Evolutionary conservation across 1,140 invertebrate genomes (phyloP).

Genomic region (Trichonephila inaurata): DNA sequence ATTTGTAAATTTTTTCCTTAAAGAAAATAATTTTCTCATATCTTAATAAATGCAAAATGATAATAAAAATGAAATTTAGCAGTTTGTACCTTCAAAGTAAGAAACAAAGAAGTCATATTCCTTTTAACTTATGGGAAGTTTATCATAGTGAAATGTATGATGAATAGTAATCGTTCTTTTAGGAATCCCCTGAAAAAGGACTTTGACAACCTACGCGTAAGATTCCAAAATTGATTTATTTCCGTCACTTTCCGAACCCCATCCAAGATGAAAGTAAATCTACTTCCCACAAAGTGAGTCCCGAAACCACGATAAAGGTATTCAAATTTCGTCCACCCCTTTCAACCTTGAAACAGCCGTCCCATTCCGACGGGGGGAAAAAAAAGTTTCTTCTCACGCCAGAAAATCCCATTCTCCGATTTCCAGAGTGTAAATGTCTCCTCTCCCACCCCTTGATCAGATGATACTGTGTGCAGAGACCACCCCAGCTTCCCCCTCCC

Average conservation of each 20-base stretch:
- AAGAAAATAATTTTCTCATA: too few relatives aligned
- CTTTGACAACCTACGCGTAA: too few relatives aligned
- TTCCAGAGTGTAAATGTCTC: slow-evolving; percentile 37
- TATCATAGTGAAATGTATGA: too few relatives aligned
- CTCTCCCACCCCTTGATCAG: not conserved
- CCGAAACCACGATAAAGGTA: not conserved
- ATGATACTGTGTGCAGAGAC: not conserved
- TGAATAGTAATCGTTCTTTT: too few relatives aligned
- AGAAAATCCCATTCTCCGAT: slow-evolving; percentile 29
- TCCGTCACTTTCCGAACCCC: not conserved
- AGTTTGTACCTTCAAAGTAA: not conserved
- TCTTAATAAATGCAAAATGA: too few relatives aligned
- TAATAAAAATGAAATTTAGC: too few relatives aligned
- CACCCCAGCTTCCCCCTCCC: not conserved
- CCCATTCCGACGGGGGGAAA: not conserved
- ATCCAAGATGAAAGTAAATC: not conserved
- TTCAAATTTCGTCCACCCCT: slow-evolving; percentile 21
- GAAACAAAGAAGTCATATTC: not conserved
- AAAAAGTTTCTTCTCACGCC: not conserved
- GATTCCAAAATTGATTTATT: not conserved
- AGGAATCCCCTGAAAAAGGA: too few relatives aligned
- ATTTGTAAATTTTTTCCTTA: too few relatives aligned
- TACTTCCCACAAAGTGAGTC: not conserved
- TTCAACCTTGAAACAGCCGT: not conserved
- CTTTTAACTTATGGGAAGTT: too few relatives aligned